Conservation (phyloP, 2,797 vertebrate species). For the Sebastes baramenuke region DNA sequence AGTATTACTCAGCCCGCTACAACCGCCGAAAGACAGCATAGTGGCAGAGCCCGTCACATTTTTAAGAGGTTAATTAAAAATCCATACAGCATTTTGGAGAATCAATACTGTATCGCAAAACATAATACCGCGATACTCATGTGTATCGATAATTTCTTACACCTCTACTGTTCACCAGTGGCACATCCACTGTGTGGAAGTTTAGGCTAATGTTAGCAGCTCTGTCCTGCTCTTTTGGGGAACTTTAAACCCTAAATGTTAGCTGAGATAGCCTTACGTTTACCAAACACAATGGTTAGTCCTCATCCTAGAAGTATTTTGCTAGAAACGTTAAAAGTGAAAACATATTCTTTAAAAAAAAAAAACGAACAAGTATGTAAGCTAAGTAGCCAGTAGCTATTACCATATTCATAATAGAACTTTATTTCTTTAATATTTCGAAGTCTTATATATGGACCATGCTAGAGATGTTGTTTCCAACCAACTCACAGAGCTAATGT, state of each 20-base stretch:
- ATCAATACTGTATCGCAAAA: too few relatives aligned
- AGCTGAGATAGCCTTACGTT: not conserved
- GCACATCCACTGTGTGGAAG: not conserved
- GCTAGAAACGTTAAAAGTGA: not conserved
- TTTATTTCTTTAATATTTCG: not conserved
- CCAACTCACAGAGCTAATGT: not conserved
- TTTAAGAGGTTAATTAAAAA: too few relatives aligned
- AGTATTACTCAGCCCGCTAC: too few relatives aligned
- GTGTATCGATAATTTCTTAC: too few relatives aligned
- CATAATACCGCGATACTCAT: too few relatives aligned
- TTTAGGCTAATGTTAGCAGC: not conserved
- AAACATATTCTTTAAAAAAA: not conserved
- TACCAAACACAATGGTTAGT: not conserved
- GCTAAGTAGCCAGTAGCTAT: not conserved
- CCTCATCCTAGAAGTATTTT: not conserved
- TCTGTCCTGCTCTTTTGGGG: not conserved
- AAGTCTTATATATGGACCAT: not conserved
- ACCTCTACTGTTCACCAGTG: not conserved
- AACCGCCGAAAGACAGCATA: too few relatives aligned
- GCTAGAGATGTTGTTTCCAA: not conserved
- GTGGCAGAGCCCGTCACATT: too few relatives aligned
- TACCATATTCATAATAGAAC: not conserved
- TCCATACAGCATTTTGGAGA: too few relatives aligned
- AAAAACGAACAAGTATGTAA: not conserved
- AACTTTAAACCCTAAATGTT: not conserved